Evolutionary conservation across 2,888 invertebrate species (phyloP).

Genomic region (Diplolepis rosae): DNA sequence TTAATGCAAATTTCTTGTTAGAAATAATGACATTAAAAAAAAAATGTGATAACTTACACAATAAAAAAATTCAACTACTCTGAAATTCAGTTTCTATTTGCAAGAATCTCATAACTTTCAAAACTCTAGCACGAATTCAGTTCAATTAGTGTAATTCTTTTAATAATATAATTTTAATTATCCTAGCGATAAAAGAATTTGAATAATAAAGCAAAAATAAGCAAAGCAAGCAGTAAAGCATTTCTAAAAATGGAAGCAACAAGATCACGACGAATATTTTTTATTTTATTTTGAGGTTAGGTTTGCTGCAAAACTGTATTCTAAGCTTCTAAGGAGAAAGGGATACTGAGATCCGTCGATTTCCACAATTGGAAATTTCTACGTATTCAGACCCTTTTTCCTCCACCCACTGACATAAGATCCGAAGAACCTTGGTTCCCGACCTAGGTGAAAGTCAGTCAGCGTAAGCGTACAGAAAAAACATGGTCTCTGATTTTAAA

Average conservation of each 20-base stretch:
- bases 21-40: too few species aligned
- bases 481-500: not conserved
- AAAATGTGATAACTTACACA: too few species aligned
- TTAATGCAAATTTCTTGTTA: too few species aligned
- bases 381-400: not conserved
- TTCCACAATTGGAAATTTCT: not conserved
- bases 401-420: not conserved
- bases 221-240: not conserved
- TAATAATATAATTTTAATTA: not conserved
- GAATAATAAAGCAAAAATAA: not conserved
- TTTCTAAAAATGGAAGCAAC: not conserved
- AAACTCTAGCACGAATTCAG: too few species aligned
- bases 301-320: not conserved
- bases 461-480: not conserved
- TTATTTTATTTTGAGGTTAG: not conserved
- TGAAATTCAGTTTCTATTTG: not conserved
- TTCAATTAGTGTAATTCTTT: not conserved
- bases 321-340: not conserved
- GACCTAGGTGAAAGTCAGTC: constrained; percentile 7
- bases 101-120: not conserved
- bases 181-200: not conserved
- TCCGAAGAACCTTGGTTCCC: not conserved
- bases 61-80: not conserved
- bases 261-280: not conserved
- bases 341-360: not conserved